Percentiles rank a stretch among this genome's conserved stretches.
Conservation (phyloP, 2,888 invertebrate species). For the Ochropleura plecta region DNA sequence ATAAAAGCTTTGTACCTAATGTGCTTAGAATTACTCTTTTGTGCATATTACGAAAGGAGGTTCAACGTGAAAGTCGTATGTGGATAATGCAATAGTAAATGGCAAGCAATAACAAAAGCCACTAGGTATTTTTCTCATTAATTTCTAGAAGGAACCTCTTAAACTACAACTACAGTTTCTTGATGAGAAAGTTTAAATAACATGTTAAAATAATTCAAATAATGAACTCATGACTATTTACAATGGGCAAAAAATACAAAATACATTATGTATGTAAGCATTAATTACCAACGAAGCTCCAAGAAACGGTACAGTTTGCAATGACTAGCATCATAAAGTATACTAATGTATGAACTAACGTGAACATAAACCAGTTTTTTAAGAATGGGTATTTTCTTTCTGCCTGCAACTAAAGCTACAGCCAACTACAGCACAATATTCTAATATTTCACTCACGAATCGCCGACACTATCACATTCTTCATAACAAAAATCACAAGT, state of each 20-base stretch:
- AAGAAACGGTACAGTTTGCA: conserved; percentile 62
- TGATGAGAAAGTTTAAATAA: conserved; percentile 52
- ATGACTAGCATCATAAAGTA: conserved; percentile 54
- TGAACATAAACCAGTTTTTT: conserved; percentile 54
- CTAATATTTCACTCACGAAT: conserved; percentile 65
- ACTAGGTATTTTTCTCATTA: conserved; percentile 29
- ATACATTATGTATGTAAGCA: conserved; percentile 61
- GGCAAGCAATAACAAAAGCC: conserved; percentile 10
- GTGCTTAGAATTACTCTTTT: conserved; percentile 54
- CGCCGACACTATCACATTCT: conserved; percentile 64
- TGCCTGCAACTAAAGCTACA: conserved; percentile 34
- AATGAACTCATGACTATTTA: conserved; percentile 42
- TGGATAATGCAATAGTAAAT: conserved; percentile 42
- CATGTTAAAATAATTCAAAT: conserved; percentile 48
- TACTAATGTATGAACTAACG: conserved; percentile 51
- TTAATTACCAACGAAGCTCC: conserved; percentile 59
- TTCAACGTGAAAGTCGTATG: conserved; percentile 54
- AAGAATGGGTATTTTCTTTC: conserved; percentile 17
- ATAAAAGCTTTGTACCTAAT: conserved; percentile 55
- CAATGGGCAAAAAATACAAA: conserved; percentile 56
- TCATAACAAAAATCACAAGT: conserved; percentile 48
- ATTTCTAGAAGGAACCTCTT: conserved; percentile 9
- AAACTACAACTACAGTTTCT: conserved; percentile 28
- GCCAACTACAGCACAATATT: conserved; percentile 40
- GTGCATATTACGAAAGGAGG: conserved; percentile 50